phyloP scores from a whole-genome alignment of 2,797 vertebrate species.

The Sebastes vulpes region DNA sequence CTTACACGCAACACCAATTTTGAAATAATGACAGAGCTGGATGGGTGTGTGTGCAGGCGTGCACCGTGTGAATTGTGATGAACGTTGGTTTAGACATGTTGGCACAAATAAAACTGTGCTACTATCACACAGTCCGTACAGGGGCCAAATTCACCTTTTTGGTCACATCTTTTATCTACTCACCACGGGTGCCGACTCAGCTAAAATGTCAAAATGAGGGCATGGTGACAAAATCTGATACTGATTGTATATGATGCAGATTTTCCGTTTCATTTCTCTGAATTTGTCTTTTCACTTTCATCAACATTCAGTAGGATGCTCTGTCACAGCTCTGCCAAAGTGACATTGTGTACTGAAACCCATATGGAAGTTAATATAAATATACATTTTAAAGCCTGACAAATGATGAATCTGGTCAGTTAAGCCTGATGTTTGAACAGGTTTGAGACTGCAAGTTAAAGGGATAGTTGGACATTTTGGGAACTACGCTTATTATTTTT shows the following conservation, averaged over 20 bases:
- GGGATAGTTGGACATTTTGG: background rate
- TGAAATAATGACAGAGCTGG: constrained; percentile 30
- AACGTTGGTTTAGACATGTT: constrained; percentile 41
- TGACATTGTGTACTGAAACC: background rate
- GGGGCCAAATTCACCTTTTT: background rate
- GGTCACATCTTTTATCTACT: background rate
- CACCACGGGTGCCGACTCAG: background rate
- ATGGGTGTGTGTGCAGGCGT: constrained; percentile 2
- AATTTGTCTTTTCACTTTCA: background rate
- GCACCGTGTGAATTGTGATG: background rate
- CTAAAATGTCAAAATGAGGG: background rate
- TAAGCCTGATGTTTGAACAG: background rate
- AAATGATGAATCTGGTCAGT: background rate
- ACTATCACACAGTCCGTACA: background rate
- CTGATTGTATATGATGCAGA: background rate
- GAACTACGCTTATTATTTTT: background rate
- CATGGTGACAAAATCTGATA: background rate
- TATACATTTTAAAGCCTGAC: background rate
- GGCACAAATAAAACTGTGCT: constrained; percentile 1
- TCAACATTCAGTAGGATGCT: background rate
- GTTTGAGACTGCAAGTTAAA: background rate
- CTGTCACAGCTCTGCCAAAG: background rate
- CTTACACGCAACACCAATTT: constrained; percentile 43
- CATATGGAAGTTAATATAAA: background rate
- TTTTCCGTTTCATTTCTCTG: background rate